Evolutionary conservation across 2,888 invertebrate species (phyloP).

Genomic region (Drosophila pseudotakahashii): DNA sequence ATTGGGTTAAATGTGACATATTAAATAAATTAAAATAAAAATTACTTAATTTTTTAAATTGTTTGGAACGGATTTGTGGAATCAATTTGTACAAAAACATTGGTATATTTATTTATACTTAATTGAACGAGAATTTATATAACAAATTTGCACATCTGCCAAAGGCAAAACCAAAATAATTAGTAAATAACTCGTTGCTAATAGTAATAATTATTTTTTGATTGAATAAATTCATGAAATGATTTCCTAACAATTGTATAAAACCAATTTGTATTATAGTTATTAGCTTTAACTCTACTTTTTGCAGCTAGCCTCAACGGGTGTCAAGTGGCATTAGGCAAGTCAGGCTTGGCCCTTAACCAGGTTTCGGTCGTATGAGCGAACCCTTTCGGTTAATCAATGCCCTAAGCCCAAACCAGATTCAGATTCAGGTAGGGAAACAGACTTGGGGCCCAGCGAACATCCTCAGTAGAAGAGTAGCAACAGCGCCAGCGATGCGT

Average conservation of each 20-base stretch:
- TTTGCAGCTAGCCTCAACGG: not conserved
- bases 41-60: not conserved
- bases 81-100: not conserved
- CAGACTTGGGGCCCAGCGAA: slow-evolving; percentile 16
- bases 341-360: slow-evolving; percentile 47
- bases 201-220: not conserved
- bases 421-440: slow-evolving; percentile 22
- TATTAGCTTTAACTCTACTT: not conserved
- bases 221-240: too few relatives aligned
- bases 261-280: too few relatives aligned
- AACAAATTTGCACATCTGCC: not conserved
- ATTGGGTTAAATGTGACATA: too few relatives aligned
- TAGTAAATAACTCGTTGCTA: not conserved
- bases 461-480: slow-evolving; percentile 28
- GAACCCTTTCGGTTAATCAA: slow-evolving; percentile 47
- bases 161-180: not conserved
- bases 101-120: not conserved
- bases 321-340: slow-evolving; percentile 68
- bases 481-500: slow-evolving; percentile 15
- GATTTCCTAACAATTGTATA: too few relatives aligned
- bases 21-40: not conserved
- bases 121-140: not conserved
- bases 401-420: slow-evolving; percentile 46
- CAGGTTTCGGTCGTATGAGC: slow-evolving; percentile 11
- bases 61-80: not conserved